Evolutionary conservation across 2,888 invertebrate genomes (phyloP), one percentile per base, ranked within the genome.

Genomic region (Scaptomyza cyrtandrae): DNA sequence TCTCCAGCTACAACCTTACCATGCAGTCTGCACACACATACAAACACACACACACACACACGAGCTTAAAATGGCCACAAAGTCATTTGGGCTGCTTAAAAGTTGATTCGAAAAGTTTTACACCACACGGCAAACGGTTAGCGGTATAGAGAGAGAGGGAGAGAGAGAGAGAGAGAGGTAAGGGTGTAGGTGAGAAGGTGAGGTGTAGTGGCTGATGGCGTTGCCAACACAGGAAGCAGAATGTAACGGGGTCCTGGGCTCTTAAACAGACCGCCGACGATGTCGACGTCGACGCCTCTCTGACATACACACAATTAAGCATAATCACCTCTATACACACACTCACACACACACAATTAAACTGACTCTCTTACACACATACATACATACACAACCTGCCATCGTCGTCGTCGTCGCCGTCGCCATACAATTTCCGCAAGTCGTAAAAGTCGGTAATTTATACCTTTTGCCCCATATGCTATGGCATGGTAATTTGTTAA

Each of bases 401-500:
- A 45, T 48, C 54, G 33, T 63, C 69, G 65, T 48, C 67, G 53
- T 48, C 55, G 63, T 74, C 83, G 63, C 72, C 83, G 87, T 80
- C 88, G 86, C 87, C 85, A 76, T 79, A 87, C 87, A 86, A 88
- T 86, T 86, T 86, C 86, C 86, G 86, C 88, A 86, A 86, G 86
- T 88, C 86, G 86, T 86, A 86, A 86, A 86, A 86, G 86, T 88
- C 88, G 86, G 85, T 88, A 86, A 86, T 86, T 86, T 86, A 86
- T 86, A 86, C 86, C 86, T 88, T 86, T 86, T 81, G 90, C 88
- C 89, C 90, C 91, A 91, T 91, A 91, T 91, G 92, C 91, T 86
- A 69, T 83, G 91, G 90, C 90, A 91, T 90, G 91, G 91, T 92
- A 92, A 92, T 92, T 92, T 92, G 92, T 92, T 92, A 92, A 92